These are phyloP conservation scores for Siniperca scherzeri DNA, from an alignment of 2,797 vertebrate species.

Conservation along the genomic window DNA sequence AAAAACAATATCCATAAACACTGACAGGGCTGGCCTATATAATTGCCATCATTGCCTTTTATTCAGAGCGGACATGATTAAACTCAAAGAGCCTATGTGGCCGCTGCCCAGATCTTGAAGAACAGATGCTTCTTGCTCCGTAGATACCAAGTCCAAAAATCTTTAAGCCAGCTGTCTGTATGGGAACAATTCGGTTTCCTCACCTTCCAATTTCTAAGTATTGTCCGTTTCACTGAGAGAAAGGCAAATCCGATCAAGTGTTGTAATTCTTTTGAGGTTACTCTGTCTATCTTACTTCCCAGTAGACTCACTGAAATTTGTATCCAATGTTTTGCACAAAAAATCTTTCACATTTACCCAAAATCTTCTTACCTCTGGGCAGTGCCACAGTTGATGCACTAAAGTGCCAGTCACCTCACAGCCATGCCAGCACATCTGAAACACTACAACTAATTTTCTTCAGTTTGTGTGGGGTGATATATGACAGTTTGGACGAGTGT, in stretches of 20 bases:
- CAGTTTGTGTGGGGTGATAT: not conserved
- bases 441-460: not conserved
- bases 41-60: not conserved
- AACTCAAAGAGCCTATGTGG: not conserved
- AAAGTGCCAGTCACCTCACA: not conserved
- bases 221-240: not conserved
- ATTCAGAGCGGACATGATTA: not conserved
- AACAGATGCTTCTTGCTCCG: not conserved
- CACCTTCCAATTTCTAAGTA: not conserved
- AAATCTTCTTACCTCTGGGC: conserved; percentile 3
- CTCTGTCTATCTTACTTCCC: not conserved
- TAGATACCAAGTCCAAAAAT: not conserved
- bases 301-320: not conserved
- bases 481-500: not conserved
- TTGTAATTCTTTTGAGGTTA: not conserved
- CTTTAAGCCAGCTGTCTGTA: not conserved
- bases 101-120: not conserved
- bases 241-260: conserved; percentile 9
- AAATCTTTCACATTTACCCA: not conserved
- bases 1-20: too few relatives aligned
- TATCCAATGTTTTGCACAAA: not conserved
- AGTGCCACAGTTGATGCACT: not conserved
- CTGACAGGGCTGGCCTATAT: not conserved
- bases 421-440: conserved; percentile 3
- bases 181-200: conserved; percentile 1